Base-by-base conservation (phyloP, 2,113 vertebrate genomes). In the Clarias macrocephalus region DNA sequence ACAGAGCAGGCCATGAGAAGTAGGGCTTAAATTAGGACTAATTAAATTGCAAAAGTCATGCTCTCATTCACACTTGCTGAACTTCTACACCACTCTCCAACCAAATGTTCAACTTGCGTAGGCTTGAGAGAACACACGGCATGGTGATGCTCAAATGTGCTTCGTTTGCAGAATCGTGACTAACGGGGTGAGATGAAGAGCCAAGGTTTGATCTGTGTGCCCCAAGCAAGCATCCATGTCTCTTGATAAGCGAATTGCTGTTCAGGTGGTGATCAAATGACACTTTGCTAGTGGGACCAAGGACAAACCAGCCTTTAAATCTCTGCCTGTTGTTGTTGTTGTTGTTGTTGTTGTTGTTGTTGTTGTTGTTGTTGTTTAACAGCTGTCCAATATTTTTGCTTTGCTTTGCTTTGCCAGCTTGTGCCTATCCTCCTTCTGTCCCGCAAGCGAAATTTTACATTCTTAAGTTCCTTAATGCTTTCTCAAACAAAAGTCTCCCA, bases 41-140 rank as follows among this genome's bases (percentile, higher is more conserved):
- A 93, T 92, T 89, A 90, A 92, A 90, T 88, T 90, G 85, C 89
- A 87, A 73, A 91, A 91, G 80, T 88, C 83, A 90, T 88, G 82
- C 89, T 92, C 88, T 87, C 84, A 76, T 92, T 89, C 92, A 85
- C 86, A 87, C 57, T 82, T 83, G 90, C 88, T 88, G 87, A 89
- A 90, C 92, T 93, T 91, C 90, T 86, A 90, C 88, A 48, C 86
- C 88, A 89, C 88, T 89, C 87, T 80, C 82, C 21, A 62, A 86
- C 82, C 80, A 89, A 87, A 86, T 77, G 91, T 90, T 87, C 1
- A 91, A 91, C 77, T 25, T 79, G 59, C 59, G 59, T 33, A 63
- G 83, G 76, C 80, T 91, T 77, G 54, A 13, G 73, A 90, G 37
- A 72, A 88, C 48, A 80, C 87, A 82, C 57, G 37, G 37, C 62